Conservation (phyloP, 2,113 vertebrate species). For the Cnemophilus loriae region DNA sequence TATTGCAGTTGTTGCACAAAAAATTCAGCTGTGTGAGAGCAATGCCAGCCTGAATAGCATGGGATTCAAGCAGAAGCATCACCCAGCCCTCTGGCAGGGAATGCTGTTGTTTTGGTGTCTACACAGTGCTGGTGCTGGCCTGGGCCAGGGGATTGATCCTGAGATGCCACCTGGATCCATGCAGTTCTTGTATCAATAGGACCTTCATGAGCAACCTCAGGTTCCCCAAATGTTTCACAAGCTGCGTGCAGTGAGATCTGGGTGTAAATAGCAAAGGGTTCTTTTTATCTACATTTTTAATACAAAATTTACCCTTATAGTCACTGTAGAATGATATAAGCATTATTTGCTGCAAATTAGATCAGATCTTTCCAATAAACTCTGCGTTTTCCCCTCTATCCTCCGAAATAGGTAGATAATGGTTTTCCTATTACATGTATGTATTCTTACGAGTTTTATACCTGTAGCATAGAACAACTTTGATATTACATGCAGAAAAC, state of each 20-base stretch:
- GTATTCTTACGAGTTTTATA: not conserved
- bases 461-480: not conserved
- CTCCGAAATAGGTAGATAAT: not conserved
- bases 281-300: not conserved
- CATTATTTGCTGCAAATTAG: not conserved
- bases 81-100: not conserved
- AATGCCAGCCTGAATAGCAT: not conserved
- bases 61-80: not conserved
- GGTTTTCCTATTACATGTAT: not conserved
- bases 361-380: not conserved
- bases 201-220: not conserved
- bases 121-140: not conserved
- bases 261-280: rapidly evolving
- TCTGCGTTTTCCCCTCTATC: not conserved
- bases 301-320: not conserved
- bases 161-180: not conserved
- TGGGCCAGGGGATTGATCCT: rapidly evolving
- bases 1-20: not conserved
- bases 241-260: not conserved
- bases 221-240: not conserved
- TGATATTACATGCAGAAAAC: not conserved
- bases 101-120: not conserved
- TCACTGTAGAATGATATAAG: not conserved
- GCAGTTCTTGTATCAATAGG: not conserved
- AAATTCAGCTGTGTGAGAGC: not conserved